A percentile compares a stretch with the other conserved stretches of the same genome.
These are phyloP conservation scores for Piliocolobus tephrosceles DNA, from an alignment of 2,113 vertebrate genomes.

Conservation along the genomic window DNA sequence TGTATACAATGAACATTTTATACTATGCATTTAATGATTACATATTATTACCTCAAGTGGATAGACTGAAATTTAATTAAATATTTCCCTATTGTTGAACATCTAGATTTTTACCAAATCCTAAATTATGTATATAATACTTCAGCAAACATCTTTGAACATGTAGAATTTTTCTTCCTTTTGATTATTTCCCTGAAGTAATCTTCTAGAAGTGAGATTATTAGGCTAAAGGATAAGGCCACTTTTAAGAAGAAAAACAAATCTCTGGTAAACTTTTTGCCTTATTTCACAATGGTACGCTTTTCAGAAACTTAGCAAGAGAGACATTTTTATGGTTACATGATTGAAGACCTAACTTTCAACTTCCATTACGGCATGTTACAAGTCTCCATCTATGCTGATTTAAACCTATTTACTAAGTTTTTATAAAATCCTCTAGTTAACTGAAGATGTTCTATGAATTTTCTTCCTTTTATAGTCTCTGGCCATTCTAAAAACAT, in stretches of 20 bases:
- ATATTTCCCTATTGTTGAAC: not conserved
- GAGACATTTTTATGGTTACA: not conserved
- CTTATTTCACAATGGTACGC: not conserved
- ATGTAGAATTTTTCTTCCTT: not conserved
- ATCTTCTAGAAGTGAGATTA: not conserved
- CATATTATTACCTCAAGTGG: not conserved
- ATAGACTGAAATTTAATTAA: conserved; percentile 6
- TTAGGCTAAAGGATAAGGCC: not conserved
- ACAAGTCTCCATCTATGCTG: not conserved
- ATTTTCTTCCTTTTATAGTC: conserved; percentile 29
- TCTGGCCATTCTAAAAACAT: conserved; percentile 40
- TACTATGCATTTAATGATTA: not conserved
- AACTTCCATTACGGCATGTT: not conserved
- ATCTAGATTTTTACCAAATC: not conserved
- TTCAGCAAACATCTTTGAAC: conserved; percentile 33
- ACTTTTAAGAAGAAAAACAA: not conserved
- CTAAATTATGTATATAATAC: conserved; percentile 15
- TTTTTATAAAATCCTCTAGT: not conserved
- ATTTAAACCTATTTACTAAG: not conserved
- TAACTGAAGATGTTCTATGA: not conserved
- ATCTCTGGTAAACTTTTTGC: not conserved
- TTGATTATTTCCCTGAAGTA: conserved; percentile 18
- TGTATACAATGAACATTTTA: not conserved
- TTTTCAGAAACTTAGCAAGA: conserved; percentile 16
- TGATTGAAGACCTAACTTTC: not conserved